Evolutionary conservation across 2,888 invertebrate genomes (phyloP), one percentile per base, ranked within the genome.

Genomic region (Drosophila anomelani): DNA sequence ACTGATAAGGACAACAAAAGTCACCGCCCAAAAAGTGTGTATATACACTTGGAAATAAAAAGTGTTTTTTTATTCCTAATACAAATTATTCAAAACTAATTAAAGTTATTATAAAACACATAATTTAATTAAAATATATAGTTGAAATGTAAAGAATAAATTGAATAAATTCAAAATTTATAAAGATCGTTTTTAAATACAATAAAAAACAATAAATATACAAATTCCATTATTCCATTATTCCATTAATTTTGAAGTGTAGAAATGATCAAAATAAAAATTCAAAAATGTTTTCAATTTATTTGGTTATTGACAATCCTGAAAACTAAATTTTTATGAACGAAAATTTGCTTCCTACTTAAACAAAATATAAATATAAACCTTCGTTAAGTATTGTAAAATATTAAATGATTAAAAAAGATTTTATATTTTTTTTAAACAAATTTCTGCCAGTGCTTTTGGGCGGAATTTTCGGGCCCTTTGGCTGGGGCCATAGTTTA

Each of bases 401-500:
- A 34, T 12, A 34, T 10, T 12, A 34, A 10, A 34, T 34, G 10
- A 29, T 8, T 29, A 29, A 29, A 29, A 38, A 5, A 7, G 0
- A 15, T 38, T 38, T 38, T 3, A 38, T 38, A n/a, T n/a, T 15
- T 38, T 2, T n/a, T 0, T n/a, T 9, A 4, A 20, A 12, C 47
- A 12, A 17, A 36, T 60, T 47, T 58, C 12, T 57, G 13, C 15
- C 32, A 53, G 44, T 71, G 53, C 15, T 38, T 41, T 46, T 77
- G 63, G 75, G 70, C 76, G 64, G 47, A 56, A 51, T 62, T 59
- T 53, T 76, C 38, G 54, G 53, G 61, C 58, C 73, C 66, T 56
- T 44, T 41, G 59, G 75, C 76, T 60, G 71, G 82, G 80, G 82
- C 70, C 61, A 85, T 85, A 87, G 85, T 85, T 85, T 87, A 85